A percentile compares a stretch with the other conserved stretches of the same genome.
Conservation (phyloP, 2,888 invertebrate species). For the Herminia tarsipennalis region DNA sequence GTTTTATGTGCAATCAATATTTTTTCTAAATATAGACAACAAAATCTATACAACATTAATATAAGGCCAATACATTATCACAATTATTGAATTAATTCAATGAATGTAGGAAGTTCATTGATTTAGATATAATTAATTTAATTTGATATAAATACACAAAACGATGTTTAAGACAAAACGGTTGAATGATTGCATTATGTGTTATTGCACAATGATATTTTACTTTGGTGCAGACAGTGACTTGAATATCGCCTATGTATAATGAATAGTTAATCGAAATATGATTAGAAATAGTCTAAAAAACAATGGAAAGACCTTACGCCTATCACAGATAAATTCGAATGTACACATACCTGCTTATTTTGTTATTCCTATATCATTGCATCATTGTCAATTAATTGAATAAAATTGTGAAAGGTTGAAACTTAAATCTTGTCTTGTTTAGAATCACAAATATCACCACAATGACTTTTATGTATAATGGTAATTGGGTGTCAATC, state of each 20-base stretch:
- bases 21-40: slow-evolving; percentile 2
- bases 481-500: too few species aligned
- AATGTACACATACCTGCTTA: slow-evolving; percentile 43
- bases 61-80: slow-evolving; percentile 32
- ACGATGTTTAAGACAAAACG: too few species aligned
- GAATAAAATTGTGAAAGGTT: too few species aligned
- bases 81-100: slow-evolving; percentile 16
- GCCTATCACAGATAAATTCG: slow-evolving; percentile 73
- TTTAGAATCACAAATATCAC: too few species aligned
- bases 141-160: too few species aligned
- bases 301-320: slow-evolving; percentile 40
- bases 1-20: slow-evolving; percentile 17
- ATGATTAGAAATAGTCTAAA: slow-evolving; percentile 18
- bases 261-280: slow-evolving; percentile 16
- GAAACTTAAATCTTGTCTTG: too few species aligned
- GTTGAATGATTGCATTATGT: too few species aligned
- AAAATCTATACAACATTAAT: background rate
- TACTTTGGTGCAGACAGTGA: slow-evolving; percentile 15
- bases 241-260: slow-evolving; percentile 26
- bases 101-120: slow-evolving; percentile 12
- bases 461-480: too few species aligned
- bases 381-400: too few species aligned
- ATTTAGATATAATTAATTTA: too few species aligned
- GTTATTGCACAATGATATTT: slow-evolving; percentile 2
- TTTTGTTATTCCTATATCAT: slow-evolving; percentile 6